Evolutionary conservation across 1,140 invertebrate genomes (phyloP).

Genomic region (Caerostris darwini): DNA sequence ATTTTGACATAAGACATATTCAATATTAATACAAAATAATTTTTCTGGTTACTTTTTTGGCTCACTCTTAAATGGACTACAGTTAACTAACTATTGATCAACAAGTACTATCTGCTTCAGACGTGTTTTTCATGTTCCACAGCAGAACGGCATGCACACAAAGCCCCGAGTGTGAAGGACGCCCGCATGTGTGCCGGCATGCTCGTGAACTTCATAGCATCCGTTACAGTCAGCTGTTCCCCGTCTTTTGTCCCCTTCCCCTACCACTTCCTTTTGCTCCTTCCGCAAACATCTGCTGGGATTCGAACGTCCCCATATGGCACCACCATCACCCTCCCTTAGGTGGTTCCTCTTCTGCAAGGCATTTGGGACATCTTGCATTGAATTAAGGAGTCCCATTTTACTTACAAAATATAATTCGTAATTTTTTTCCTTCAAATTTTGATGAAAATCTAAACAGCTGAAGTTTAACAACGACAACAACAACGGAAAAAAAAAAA

Average conservation of each 20-base stretch:
- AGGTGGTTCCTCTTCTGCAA: not conserved
- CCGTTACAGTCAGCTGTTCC: conserved; percentile 18
- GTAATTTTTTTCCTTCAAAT: no score
- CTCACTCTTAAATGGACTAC: no score
- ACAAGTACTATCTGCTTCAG: no score
- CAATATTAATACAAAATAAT: no score
- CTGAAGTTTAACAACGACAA: no score
- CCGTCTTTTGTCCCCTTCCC: not conserved
- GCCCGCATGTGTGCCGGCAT: not conserved
- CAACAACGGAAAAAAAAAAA: no score
- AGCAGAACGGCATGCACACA: not conserved
- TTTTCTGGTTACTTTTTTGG: no score
- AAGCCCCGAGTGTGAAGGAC: not conserved
- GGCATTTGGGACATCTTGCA: not conserved
- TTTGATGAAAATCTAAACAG: no score
- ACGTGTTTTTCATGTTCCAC: no score
- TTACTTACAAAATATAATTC: no score
- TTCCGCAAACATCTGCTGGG: not conserved
- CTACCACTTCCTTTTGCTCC: not conserved
- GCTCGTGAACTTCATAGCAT: conserved; percentile 10
- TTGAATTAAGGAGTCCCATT: not conserved
- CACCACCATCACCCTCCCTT: not conserved
- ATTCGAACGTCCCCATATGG: not conserved
- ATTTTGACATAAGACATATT: no score
- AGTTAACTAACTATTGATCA: no score